Percentiles rank a stretch among this genome's conserved stretches.
phyloP scores from a whole-genome alignment of 1,140 invertebrate genomes.

The Drosophila sucinea region DNA sequence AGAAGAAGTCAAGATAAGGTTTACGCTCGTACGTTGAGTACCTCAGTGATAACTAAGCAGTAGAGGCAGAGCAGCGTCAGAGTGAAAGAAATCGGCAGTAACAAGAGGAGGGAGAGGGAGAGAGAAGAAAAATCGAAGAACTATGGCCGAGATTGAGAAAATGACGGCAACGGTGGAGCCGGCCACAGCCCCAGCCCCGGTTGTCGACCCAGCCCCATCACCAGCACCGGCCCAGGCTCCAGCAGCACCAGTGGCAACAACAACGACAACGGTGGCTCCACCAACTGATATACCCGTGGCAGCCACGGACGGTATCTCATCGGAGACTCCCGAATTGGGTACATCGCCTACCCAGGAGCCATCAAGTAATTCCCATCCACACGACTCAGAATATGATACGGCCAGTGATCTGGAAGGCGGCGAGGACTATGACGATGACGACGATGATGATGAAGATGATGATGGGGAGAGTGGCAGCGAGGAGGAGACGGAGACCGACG shows the following conservation, averaged over 20 bases:
- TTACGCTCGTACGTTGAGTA: slow-evolving; percentile 30
- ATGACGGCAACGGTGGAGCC: slow-evolving; percentile 46
- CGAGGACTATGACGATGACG: slow-evolving; percentile 81
- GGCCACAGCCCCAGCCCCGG: not conserved
- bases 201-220: too few relatives aligned
- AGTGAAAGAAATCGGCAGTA: slow-evolving; percentile 38
- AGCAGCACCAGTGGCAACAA: not conserved
- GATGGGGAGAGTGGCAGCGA: slow-evolving; percentile 76
- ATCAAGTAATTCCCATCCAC: slow-evolving; percentile 78
- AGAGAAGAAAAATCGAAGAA: slow-evolving; percentile 61
- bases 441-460: slow-evolving; percentile 48
- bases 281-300: slow-evolving; percentile 64
- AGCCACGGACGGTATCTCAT: slow-evolving; percentile 39
- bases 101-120: slow-evolving; percentile 35
- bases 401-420: slow-evolving; percentile 83
- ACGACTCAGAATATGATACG: slow-evolving; percentile 81
- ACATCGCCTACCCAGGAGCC: slow-evolving; percentile 75
- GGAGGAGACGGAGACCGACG: slow-evolving; percentile 66
- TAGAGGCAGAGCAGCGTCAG: slow-evolving; percentile 18
- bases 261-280: slow-evolving; percentile 32
- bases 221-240: too few relatives aligned
- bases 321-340: slow-evolving; percentile 51
- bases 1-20: not conserved
- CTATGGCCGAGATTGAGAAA: slow-evolving; percentile 79
- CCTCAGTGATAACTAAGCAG: slow-evolving; percentile 32